Conservation (phyloP, 2,888 invertebrate species). For the Laothoe populi region DNA sequence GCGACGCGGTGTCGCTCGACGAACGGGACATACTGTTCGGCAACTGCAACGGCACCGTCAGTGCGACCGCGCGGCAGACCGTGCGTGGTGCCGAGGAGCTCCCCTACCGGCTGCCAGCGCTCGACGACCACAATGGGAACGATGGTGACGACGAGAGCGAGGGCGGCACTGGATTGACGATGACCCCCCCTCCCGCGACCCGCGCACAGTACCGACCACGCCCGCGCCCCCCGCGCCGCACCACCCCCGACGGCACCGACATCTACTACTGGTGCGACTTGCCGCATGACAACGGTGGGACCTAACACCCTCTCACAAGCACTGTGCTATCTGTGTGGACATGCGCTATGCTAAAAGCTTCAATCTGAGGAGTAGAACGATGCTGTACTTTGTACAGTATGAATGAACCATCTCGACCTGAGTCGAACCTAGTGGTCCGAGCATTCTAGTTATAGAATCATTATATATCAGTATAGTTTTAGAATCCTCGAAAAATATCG, state of each 20-base stretch:
- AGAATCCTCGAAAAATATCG: too few species aligned
- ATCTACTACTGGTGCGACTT: constrained; percentile 95
- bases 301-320: not conserved
- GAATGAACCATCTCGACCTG: too few species aligned
- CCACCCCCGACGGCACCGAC: constrained; percentile 92
- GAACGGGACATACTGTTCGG: constrained; percentile 40
- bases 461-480: too few species aligned
- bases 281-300: constrained; percentile 83
- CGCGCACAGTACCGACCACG: constrained; percentile 62
- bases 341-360: not conserved
- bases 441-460: too few species aligned
- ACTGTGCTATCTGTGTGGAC: not conserved
- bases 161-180: constrained; percentile 74
- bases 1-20: constrained; percentile 76
- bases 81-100: constrained; percentile 84
- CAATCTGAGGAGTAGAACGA: not conserved
- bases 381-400: too few species aligned
- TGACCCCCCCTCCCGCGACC: constrained; percentile 79
- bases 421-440: too few species aligned
- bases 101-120: constrained; percentile 74
- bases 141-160: constrained; percentile 54
- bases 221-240: constrained; percentile 87
- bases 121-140: constrained; percentile 44
- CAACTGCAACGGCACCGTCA: constrained; percentile 30
- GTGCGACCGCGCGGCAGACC: constrained; percentile 35